Conservation (phyloP, 1,140 invertebrate genomes). For the Phortica variegata region DNA sequence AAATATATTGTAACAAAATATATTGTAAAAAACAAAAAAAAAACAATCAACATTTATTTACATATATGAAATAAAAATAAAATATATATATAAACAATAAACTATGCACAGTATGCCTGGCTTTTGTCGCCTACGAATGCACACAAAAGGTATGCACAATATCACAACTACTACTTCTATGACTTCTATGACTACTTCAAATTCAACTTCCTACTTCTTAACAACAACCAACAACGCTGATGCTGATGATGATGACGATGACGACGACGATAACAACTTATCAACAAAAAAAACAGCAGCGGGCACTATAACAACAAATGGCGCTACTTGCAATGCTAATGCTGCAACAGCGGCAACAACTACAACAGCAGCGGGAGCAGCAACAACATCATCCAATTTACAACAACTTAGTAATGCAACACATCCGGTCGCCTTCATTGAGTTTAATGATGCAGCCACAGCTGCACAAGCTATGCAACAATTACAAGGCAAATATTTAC, state of each 20-base stretch:
- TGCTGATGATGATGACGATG: too few relatives aligned
- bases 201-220: constrained; percentile 38
- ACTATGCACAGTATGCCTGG: constrained; percentile 83
- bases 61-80: constrained; percentile 20
- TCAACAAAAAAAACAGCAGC: constrained; percentile 12
- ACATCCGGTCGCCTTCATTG: constrained; percentile 88
- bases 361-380: constrained; percentile 8
- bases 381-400: too few relatives aligned
- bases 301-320: constrained; percentile 2
- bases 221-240: constrained; percentile 2
- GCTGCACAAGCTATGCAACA: constrained; percentile 87
- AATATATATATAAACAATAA: constrained; percentile 20
- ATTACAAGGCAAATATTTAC: constrained; percentile 90
- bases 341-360: constrained; percentile 8
- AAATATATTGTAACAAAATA: constrained; percentile 23
- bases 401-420: too few relatives aligned
- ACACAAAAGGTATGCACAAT: constrained; percentile 81
- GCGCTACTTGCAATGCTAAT: constrained; percentile 3
- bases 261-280: constrained; percentile 9
- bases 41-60: constrained; percentile 23
- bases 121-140: constrained; percentile 95
- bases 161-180: constrained; percentile 51
- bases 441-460: constrained; percentile 88
- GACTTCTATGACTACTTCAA: constrained; percentile 33
- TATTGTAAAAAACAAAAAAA: constrained; percentile 16